Base-by-base conservation (phyloP, 2,797 vertebrate genomes). In the Cheirogaleus major region DNA sequence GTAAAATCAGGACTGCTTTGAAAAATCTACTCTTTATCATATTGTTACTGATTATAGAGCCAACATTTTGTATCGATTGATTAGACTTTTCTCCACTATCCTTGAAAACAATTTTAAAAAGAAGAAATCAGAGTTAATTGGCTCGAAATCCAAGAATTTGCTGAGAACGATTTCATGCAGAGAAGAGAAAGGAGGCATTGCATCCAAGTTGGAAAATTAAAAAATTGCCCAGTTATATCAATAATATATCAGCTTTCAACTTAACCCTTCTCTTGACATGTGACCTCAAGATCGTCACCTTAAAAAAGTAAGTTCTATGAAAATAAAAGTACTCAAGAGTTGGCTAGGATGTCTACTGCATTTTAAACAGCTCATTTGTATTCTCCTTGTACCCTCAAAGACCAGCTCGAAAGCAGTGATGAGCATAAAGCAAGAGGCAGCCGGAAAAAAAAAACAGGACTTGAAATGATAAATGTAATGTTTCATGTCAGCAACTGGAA, bases 401-500 rank as follows among this genome's bases (percentile, higher is more conserved):
- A 94, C 81, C 88, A 95, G 23, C 84, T 94, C 94, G 69, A 95
- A 95, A 52, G 57, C 78, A 92, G 59, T 4, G 82, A 75, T 76
- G 85, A 96, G 45, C n/a, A 85, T 70, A 95, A 96, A 97, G 67
- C 83, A 73, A 94, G 73, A 96, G 97, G 93, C 96, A 61, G 97
- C 61, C 45, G 38, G 80, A 55, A 82, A 76, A 11, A 45, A 45
- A 65, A 63, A 79, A 17, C 4, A 43, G 75, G 89, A 95, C 92
- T 95, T 59, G 4, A 97, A 97, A 98, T 98, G 97, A 97, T 98
- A 98, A 97, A 98, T 98, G 98, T 89, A 89, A 94, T 50, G 97
- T 88, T 87, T 93, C 86, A 96, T 98, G 97, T 98, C 97, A 97
- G 96, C 97, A 98, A 98, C 95, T n/a, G 84, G 96, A 38, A 93